These are phyloP conservation scores for Sesia apiformis DNA, from an alignment of 2,888 invertebrate genomes.

Conservation along the genomic window DNA sequence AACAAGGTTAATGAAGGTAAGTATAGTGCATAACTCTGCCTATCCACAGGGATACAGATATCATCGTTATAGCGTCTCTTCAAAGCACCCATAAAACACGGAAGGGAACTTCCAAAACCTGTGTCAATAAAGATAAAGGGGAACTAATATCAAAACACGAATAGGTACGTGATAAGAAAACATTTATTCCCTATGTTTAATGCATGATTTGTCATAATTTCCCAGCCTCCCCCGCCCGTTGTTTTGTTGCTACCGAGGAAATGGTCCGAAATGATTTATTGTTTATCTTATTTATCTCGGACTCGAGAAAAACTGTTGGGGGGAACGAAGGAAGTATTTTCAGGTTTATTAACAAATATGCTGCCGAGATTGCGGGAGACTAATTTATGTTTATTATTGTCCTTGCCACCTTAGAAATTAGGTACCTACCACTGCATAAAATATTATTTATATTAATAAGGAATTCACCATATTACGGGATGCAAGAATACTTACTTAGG, in stretches of 20 bases:
- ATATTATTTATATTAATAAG: too few relatives aligned
- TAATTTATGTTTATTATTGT: conserved; percentile 31
- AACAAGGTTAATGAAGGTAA: too few relatives aligned
- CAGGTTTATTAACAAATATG: conserved; percentile 57
- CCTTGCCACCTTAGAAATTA: too few relatives aligned
- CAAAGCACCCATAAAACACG: conserved; percentile 50
- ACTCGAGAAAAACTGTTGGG: conserved; percentile 52
- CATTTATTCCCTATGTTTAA: conserved; percentile 75
- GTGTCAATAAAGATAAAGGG: conserved; percentile 74
- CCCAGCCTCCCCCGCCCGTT: conserved; percentile 62
- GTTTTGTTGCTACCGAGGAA: conserved; percentile 63
- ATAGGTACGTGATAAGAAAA: conserved; percentile 75
- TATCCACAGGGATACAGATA: conserved; percentile 7
- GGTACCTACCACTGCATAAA: too few relatives aligned
- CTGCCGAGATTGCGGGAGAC: conserved; percentile 33
- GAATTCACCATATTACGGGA: too few relatives aligned
- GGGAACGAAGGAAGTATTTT: conserved; percentile 42
- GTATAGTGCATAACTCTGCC: too few relatives aligned
- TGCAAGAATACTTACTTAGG: too few relatives aligned
- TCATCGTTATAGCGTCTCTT: conserved; percentile 21
- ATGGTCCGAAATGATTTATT: conserved; percentile 67
- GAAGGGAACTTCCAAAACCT: conserved; percentile 65
- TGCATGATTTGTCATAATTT: conserved; percentile 75
- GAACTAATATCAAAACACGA: conserved; percentile 74
- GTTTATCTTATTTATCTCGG: conserved; percentile 67